phyloP scores from a whole-genome alignment of 2,797 vertebrate genomes.

The Mionectes olivaceus region DNA sequence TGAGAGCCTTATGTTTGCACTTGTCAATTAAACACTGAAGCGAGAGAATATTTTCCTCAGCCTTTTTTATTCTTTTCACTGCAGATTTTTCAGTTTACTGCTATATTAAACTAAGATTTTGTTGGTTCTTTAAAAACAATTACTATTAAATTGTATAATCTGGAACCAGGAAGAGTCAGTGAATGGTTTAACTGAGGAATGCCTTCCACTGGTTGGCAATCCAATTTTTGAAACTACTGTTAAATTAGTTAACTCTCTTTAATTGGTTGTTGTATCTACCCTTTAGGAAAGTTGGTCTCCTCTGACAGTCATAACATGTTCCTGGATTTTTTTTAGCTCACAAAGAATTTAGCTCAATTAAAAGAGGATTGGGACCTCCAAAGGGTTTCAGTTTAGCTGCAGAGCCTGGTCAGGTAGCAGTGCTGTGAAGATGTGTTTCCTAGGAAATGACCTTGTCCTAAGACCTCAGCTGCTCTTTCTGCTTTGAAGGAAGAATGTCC shows the following conservation, averaged over 20 bases:
- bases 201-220: background rate
- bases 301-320: background rate
- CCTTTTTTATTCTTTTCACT: background rate
- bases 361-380: background rate
- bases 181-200: background rate
- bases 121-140: background rate
- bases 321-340: background rate
- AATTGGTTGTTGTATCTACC: background rate
- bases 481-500: background rate
- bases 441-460: background rate
- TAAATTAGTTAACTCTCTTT: background rate
- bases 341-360: background rate
- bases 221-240: background rate
- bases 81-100: background rate
- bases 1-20: constrained; percentile 55
- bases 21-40: constrained; percentile 58
- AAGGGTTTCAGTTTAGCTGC: background rate
- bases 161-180: background rate
- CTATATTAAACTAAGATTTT: background rate
- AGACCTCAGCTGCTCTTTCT: background rate
- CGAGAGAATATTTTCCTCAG: constrained; percentile 17
- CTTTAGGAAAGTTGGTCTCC: background rate
- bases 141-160: background rate
- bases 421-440: background rate
- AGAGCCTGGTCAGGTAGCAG: background rate